These are phyloP conservation scores for Micropoecilia bifurca DNA, from an alignment of 2,797 vertebrate genomes.

Conservation along the genomic window DNA sequence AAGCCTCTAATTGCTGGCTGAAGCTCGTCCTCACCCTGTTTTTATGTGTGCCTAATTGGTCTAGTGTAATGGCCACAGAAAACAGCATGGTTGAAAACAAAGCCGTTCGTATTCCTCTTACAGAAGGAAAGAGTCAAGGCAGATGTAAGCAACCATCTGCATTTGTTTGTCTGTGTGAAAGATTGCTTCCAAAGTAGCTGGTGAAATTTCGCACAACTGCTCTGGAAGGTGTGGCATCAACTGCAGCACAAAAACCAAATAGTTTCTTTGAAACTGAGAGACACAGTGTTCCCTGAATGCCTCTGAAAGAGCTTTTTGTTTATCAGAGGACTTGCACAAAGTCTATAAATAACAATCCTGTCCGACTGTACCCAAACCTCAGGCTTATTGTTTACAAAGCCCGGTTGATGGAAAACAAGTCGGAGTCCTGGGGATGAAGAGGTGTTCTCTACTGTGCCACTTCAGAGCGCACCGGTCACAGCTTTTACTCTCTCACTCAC, in stretches of 20 bases:
- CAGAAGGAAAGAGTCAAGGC: background rate
- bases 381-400: constrained; percentile 38
- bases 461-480: constrained; percentile 17
- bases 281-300: background rate
- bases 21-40: constrained; percentile 57
- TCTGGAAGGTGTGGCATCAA: background rate
- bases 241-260: background rate
- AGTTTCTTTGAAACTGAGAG: background rate
- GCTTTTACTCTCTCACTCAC: background rate
- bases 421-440: constrained; percentile 44
- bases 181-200: background rate
- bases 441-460: constrained; percentile 36
- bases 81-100: constrained; percentile 63
- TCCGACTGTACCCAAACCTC: constrained; percentile 33
- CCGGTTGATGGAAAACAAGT: constrained; percentile 55
- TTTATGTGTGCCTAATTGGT: constrained; percentile 66
- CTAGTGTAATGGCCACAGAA: constrained; percentile 70
- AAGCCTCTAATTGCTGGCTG: constrained; percentile 63
- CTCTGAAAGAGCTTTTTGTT: constrained; percentile 9
- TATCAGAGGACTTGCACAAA: constrained; percentile 64
- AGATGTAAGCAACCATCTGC: background rate
- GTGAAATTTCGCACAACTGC: background rate
- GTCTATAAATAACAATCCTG: constrained; percentile 50
- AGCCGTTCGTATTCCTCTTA: constrained; percentile 48
- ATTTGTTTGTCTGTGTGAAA: background rate